These are phyloP conservation scores for Lamprotornis superbus DNA, from an alignment of 2,113 vertebrate species.

Conservation along the genomic window DNA sequence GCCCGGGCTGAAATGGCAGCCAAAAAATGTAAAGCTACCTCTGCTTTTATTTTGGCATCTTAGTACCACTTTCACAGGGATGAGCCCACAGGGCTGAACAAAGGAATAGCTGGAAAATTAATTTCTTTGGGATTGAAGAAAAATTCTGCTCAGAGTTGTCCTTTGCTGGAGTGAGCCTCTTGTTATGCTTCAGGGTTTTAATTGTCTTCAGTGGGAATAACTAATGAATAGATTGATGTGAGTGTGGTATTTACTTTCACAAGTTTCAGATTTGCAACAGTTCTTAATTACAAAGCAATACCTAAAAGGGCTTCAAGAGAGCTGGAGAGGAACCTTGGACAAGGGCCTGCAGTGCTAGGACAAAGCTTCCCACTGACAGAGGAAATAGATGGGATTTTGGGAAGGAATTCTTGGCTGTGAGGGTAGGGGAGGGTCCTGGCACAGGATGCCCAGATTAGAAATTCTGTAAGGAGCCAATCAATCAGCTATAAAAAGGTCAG, in stretches of 20 bases:
- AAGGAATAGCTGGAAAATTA: neutral
- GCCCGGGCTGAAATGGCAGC: neutral
- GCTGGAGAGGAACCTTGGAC: neutral
- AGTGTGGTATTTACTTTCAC: neutral
- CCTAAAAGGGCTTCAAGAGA: neutral
- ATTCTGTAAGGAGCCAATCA: neutral
- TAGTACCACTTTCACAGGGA: accelerated
- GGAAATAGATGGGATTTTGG: neutral
- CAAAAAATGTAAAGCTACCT: neutral
- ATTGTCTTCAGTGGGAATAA: neutral
- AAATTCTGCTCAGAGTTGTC: neutral
- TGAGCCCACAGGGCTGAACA: neutral
- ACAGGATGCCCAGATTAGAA: neutral
- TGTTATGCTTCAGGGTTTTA: neutral
- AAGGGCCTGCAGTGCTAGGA: neutral
- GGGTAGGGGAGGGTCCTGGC: neutral
- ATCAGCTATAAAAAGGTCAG: neutral
- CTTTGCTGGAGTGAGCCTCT: neutral
- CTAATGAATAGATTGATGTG: neutral
- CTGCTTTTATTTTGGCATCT: neutral
- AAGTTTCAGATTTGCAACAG: neutral
- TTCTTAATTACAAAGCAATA: neutral
- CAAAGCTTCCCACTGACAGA: neutral
- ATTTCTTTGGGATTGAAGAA: neutral
- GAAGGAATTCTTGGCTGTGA: neutral